Base-by-base conservation (phyloP, 2,797 vertebrate genomes). In the Hylomyscus alleni region DNA sequence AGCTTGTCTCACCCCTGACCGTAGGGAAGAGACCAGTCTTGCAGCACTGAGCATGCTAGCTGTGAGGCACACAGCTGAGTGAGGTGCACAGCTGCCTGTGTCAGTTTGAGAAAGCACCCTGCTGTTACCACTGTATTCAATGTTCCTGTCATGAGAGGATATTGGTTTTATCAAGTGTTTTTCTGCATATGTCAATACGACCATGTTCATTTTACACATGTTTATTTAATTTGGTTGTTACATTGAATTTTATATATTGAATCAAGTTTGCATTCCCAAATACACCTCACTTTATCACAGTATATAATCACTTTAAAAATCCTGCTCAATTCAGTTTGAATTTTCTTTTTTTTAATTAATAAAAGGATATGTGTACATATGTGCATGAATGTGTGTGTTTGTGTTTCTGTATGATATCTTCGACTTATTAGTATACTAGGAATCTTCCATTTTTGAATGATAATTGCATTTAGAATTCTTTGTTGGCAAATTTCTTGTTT, bases 401-500 rank as follows among this genome's bases (percentile, higher is more conserved):
- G n/a, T 34, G 9, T 69, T 19, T 60, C 14, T 62, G 17, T 50
- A 12, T 54, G 31, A 67, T 78, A 15, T 89, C 17, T 93, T 77
- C 83, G 40, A 47, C 37, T 65, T 29, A 56, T 17, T 88, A 52
- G 15, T 40, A 40, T 73, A 73, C 37, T 87, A 73, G 22, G 17
- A 20, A 40, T 72, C 7, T 14, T 69, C 52, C 31, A 69, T 73
- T 92, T 62, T 90, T 95, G 44, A 90, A 56, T 73, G 47, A 37
- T 52, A 96, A 6, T 78, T 77, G n/a, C n/a, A 82, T 95, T 86
- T 95, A 69, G 37, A 80, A 52, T 60, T 85, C 54, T 86, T 92
- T 72, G 69, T 89, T 92, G 56, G 65, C 44, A 95, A 20, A 17
- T 52, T 87, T 54, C 13, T 72, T 37, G n/a, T 86, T 34, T 12